Evolutionary conservation across 2,797 vertebrate genomes (phyloP), one percentile per base, ranked within the genome.

Genomic region (Schizopygopsis malacanthus): DNA sequence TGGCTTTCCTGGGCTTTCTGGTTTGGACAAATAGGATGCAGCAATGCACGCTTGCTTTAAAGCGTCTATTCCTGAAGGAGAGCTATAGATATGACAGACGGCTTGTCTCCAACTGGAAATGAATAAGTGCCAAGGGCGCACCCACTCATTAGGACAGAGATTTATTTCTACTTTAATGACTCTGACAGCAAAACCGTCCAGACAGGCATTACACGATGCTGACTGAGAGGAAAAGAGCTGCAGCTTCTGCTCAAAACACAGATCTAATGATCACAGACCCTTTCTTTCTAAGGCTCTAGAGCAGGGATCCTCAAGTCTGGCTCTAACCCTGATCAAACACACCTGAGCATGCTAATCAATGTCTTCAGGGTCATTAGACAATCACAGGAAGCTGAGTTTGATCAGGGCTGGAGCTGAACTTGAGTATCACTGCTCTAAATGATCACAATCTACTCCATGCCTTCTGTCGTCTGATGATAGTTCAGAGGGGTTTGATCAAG

Each of bases 71-170:
- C 37, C 76, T n/a, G 13, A 10, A 50, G 61, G 47, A 69, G 73
- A 16, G 41, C 65, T 71, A 59, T 20, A 75, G 73, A 83, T 52
- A 80, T 65, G 75, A 87, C 86, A 87, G 81, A 87, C 81, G 73
- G 43, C 54, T 83, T 33, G 81, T 86, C 88, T 87, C 71, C 80
- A 37, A 50, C 63, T 69, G 82, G 45, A 81, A 84, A 47, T 86
- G 81, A 87, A 81, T 75, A 65, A 83, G 72, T 16, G 18, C 80
- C 81, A 25, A 54, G 69, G 81, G 50, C 86, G 80, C 88, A 89
- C 84, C 84, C 86, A 83, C 65, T 87, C 85, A 87, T 89, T 86
- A 89, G 16, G 69, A 77, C 76, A 78, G 75, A 87, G 88, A 89
- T 89, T 85, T 83, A 87, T 73, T 76, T 72, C 52, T 6, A 70